Evolutionary conservation across 2,888 invertebrate species (phyloP), one percentile per base, ranked within the genome.

Genomic region (Macrostomum cliftonense): DNA sequence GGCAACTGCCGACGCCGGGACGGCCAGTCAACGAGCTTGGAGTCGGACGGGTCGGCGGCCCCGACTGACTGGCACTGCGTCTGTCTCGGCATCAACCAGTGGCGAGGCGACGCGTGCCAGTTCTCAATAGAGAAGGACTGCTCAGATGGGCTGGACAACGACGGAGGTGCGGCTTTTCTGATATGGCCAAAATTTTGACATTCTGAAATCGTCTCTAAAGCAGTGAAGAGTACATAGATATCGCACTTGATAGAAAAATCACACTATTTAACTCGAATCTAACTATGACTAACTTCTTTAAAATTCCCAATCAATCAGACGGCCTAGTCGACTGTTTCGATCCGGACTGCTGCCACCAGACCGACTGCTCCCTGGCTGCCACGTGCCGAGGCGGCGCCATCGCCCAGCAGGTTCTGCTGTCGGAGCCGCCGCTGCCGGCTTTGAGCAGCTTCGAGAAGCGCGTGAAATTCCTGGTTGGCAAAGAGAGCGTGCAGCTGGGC

Each of bases 261-360:
- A n/a, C n/a, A n/a, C n/a, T n/a, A n/a, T n/a, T n/a, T n/a, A n/a
- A n/a, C n/a, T n/a, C n/a, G n/a, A n/a, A n/a, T n/a, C n/a, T n/a
- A n/a, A n/a, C n/a, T n/a, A n/a, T n/a, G n/a, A n/a, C n/a, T n/a
- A n/a, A n/a, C n/a, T n/a, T n/a, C n/a, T n/a, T n/a, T n/a, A n/a
- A n/a, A n/a, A n/a, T n/a, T n/a, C n/a, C n/a, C n/a, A n/a, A n/a
- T n/a, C n/a, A n/a, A n/a, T n/a, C 75, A 95, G 97, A 97, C 77
- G 93, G 93, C 58, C 82, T 95, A 79, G 79, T 81, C 60, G 97
- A 97, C 77, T 97, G 97, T 74, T 85, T 88, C 56, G 97, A 97
- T 74, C 88, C 89, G 68, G 95, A 95, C 73, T 97, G 97, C 74
- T 97, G 97, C 56, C 53, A 56, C 21, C 55, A 55, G 72, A 80